Conservation (phyloP, 2,113 vertebrate species). For the Lampris megalopsis region DNA sequence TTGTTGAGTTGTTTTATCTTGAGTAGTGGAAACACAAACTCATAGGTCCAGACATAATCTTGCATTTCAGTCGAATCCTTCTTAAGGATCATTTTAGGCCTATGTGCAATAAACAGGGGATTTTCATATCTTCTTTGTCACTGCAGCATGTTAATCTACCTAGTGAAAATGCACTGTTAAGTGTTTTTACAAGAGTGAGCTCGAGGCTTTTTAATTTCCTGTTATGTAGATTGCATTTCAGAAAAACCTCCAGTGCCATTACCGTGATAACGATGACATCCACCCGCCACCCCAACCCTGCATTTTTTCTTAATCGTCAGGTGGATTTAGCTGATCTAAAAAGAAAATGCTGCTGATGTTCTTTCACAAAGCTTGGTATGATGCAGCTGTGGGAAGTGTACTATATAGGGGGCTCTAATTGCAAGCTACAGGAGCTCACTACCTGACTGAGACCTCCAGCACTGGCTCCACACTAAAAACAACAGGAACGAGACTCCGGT, state of each 20-base stretch:
- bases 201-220: not conserved
- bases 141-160: not conserved
- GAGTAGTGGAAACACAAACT: not conserved
- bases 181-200: not conserved
- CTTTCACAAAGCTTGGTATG: not conserved
- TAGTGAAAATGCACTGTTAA: not conserved
- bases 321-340: too few species aligned
- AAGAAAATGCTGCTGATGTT: too few species aligned
- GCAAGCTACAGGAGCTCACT: not conserved
- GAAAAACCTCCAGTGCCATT: not conserved
- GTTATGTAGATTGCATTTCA: not conserved
- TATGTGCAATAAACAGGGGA: not conserved
- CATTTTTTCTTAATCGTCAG: too few species aligned
- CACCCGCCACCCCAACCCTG: too few species aligned
- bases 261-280: too few species aligned
- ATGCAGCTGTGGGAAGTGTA: conserved; percentile 38
- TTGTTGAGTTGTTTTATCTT: not conserved
- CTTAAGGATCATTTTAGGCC: not conserved
- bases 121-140: not conserved
- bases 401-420: conserved; percentile 28
- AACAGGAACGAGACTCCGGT: too few species aligned
- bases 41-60: not conserved
- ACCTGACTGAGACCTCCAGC: not conserved
- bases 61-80: not conserved
- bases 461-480: too few species aligned